Evolutionary conservation across 2,888 invertebrate species (phyloP).

Genomic region (Cerceris ruficornis): DNA sequence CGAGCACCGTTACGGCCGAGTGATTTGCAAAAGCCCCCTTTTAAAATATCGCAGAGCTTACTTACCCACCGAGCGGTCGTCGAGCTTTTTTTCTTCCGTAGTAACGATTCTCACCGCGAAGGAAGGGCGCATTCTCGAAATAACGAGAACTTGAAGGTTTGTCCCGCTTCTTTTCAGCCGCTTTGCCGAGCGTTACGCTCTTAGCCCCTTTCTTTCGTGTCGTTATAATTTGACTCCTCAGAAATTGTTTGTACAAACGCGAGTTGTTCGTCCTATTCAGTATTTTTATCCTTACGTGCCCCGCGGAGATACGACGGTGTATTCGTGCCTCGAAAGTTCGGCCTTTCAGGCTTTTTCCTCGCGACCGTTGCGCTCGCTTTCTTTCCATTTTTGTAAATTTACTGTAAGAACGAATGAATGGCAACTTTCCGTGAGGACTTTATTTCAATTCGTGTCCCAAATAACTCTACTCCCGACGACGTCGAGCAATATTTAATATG

Average conservation of each 20-base stretch:
- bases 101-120: too few species aligned
- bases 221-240: background rate
- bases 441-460: too few species aligned
- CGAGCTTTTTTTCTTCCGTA: conserved; percentile 13
- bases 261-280: background rate
- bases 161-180: background rate
- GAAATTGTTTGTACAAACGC: background rate
- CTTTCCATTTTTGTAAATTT: background rate
- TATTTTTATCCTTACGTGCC: background rate
- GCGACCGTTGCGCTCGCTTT: background rate
- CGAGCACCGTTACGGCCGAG: conserved; percentile 6
- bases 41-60: background rate
- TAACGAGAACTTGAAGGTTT: too few species aligned
- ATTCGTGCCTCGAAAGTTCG: background rate
- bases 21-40: conserved; percentile 14
- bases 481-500: too few species aligned
- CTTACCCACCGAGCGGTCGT: background rate
- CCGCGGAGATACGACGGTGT: background rate
- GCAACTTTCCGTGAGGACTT: too few species aligned
- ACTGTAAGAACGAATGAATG: background rate
- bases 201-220: background rate
- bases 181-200: background rate
- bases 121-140: too few species aligned
- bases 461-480: too few species aligned
- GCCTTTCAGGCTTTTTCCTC: background rate